A percentile compares a stretch with the other conserved stretches of the same genome.
phyloP scores from a whole-genome alignment of 2,888 invertebrate genomes.

The Agriopis marginaria region DNA sequence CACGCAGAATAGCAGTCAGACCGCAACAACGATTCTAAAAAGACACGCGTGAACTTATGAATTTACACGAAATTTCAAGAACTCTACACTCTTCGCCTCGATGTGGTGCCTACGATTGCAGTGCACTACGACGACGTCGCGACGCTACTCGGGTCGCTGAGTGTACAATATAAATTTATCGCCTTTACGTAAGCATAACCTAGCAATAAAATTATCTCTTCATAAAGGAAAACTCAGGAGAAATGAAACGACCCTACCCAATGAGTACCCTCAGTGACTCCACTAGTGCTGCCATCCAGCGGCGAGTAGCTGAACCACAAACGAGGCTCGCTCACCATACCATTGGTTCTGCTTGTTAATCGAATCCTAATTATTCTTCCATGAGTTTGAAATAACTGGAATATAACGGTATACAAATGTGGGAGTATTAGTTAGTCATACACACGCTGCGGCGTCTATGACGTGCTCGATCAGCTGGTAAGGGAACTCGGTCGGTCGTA shows the following conservation, averaged over 20 bases:
- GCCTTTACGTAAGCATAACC: no score
- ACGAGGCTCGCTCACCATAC: background rate
- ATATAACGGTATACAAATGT: slow-evolving; percentile 59
- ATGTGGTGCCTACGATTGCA: no score
- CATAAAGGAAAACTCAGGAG: no score
- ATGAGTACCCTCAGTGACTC: background rate
- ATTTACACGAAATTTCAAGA: no score
- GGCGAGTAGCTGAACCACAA: slow-evolving; percentile 47
- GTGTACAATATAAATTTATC: no score
- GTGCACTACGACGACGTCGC: no score
- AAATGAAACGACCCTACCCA: background rate
- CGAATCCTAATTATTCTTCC: slow-evolving; percentile 12
- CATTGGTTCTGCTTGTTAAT: slow-evolving; percentile 10
- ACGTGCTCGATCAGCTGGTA: slow-evolving; percentile 75
- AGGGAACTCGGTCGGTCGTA: slow-evolving; percentile 79
- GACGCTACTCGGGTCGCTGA: no score
- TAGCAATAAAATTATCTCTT: no score
- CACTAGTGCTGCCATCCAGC: slow-evolving; percentile 52
- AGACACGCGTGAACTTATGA: no score
- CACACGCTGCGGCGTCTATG: slow-evolving; percentile 48
- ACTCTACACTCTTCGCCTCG: no score
- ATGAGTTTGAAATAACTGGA: slow-evolving; percentile 31
- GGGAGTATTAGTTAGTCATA: slow-evolving; percentile 64
- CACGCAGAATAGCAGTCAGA: no score
- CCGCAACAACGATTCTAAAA: no score